Base-by-base conservation (phyloP, 2,888 invertebrate species). In the Drosophila merina region DNA sequence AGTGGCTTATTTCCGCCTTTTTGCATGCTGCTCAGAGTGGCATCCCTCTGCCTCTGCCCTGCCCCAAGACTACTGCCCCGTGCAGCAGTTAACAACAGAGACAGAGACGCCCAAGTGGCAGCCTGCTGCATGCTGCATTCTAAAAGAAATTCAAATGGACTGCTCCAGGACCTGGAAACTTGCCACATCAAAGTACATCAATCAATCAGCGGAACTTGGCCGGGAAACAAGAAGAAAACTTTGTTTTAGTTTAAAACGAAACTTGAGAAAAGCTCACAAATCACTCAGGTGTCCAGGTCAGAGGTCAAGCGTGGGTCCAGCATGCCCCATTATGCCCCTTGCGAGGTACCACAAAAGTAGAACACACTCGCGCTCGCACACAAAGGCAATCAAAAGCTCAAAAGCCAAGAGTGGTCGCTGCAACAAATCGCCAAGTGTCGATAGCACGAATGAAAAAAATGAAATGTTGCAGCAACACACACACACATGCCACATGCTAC, bases 1-100 rank as follows among this genome's bases (percentile, higher is more conserved):
- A 84, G 84, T 85, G 84, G 85, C 83, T 83, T 83, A 81, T 83
- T 85, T 85, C 84, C 84, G 83, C 83, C 76, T 78, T 73, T 83
- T 75, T 75, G 73, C 77, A 72, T 76, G 63, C 57, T 56, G 20
- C 20, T 20, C 2, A 20, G 20, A 20, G 20, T 20, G 20, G 20
- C 1, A 20, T 20, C 20, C 20, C 20, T 20, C 1, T 20, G 20
- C 20, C 20, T 20, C 20, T 20, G 20, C 20, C 2, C 20, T 20
- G 20, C 20, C 20, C 20, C 20, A 20, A 20, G 20, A 20, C 20
- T 20, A 20, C 20, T 20, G 20, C 20, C 20, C 20, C 1, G 60
- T 77, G 69, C 62, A 50, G 59, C 57, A 59, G 55, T 49, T 63
- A 68, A 52, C 51, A 45, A 36, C 56, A 71, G 47, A 59, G 70